These are phyloP conservation scores for Coptotermes formosanus DNA, from an alignment of 1,140 invertebrate genomes.

Conservation along the genomic window DNA sequence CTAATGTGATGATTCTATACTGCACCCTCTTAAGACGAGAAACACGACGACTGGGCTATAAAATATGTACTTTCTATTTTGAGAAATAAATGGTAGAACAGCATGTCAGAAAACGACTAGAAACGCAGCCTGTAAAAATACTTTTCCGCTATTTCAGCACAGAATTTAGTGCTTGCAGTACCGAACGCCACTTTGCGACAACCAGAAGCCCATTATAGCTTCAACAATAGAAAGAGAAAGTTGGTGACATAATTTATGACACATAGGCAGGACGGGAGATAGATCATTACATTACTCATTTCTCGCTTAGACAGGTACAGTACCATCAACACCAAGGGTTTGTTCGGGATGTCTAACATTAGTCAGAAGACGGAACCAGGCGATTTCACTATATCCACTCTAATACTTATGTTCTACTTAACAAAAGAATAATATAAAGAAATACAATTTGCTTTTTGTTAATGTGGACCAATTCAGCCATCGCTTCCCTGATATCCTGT, in stretches of 20 bases:
- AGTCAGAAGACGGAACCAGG: no score
- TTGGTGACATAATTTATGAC: background rate
- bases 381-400: no score
- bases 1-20: no score
- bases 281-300: background rate
- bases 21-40: background rate
- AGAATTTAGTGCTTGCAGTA: background rate
- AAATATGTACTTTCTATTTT: background rate
- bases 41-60: background rate
- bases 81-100: background rate
- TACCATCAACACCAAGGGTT: background rate
- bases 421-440: no score
- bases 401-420: no score
- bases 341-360: no score
- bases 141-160: background rate
- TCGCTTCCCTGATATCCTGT: no score
- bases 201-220: background rate
- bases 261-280: background rate
- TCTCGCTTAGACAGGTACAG: background rate
- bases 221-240: conserved; percentile 6
- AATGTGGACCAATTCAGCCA: no score
- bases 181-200: background rate
- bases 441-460: no score
- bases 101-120: background rate
- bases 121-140: background rate